Evolutionary conservation across 2,797 vertebrate species (phyloP).

Genomic region (Rhinella marina): DNA sequence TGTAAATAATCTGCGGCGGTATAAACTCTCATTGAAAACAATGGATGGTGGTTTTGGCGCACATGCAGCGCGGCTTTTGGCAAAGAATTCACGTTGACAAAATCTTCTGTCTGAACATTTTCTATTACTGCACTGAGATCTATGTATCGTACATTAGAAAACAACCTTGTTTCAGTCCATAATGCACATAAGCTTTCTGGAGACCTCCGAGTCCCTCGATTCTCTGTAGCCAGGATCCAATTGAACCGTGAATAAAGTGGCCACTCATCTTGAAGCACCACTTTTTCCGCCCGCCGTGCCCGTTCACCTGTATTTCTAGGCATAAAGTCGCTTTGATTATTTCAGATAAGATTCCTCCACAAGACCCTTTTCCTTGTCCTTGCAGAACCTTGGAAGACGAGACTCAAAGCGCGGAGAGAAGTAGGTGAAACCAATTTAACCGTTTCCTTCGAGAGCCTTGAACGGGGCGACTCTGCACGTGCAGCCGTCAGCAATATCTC

Average conservation of each 20-base stretch:
- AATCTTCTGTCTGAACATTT: no score
- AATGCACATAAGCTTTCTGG: background rate
- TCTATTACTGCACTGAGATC: background rate
- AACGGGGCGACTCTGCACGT: background rate
- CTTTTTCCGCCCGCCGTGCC: conserved; percentile 4
- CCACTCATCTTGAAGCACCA: conserved; percentile 35
- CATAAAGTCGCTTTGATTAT: conserved; percentile 23
- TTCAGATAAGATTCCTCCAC: background rate
- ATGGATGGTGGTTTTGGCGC: no score
- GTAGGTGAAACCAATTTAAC: conserved; percentile 27
- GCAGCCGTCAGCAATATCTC: conserved; percentile 17
- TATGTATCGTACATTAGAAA: background rate
- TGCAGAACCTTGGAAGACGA: conserved; percentile 8
- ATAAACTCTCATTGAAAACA: no score
- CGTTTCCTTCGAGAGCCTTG: conserved; percentile 12
- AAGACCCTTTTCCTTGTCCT: conserved; percentile 15
- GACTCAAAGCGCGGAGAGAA: background rate
- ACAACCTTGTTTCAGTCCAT: background rate
- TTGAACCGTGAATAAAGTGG: conserved; percentile 37
- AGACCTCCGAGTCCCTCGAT: background rate
- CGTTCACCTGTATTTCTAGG: conserved; percentile 21
- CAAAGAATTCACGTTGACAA: no score
- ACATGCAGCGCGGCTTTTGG: no score
- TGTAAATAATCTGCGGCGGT: no score
- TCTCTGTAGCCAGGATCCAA: background rate